A percentile compares a stretch with the other conserved stretches of the same genome.
phyloP scores from a whole-genome alignment of 2,797 vertebrate genomes.

The Semaprochilodus insignis region DNA sequence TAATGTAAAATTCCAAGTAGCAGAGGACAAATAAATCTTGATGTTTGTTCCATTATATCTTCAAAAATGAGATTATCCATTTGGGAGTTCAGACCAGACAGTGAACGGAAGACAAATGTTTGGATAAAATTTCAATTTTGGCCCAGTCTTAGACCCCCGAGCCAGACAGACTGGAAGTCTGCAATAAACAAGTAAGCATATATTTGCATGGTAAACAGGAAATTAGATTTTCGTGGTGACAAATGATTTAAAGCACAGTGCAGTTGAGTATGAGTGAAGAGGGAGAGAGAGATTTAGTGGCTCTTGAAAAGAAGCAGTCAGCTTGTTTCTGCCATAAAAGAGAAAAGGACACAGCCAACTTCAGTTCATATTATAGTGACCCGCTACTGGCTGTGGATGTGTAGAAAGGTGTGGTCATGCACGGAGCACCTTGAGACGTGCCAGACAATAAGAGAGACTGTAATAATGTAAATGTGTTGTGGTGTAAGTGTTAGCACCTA shows the following conservation, averaged over 20 bases:
- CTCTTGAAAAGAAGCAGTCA: background rate
- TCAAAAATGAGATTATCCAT: slow-evolving; percentile 35
- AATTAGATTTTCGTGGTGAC: slow-evolving; percentile 70
- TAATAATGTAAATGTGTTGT: no score
- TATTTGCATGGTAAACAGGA: slow-evolving; percentile 71
- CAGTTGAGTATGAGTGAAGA: slow-evolving; percentile 38
- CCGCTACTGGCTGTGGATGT: no score
- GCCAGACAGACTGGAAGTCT: slow-evolving; percentile 33
- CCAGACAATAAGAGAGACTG: no score
- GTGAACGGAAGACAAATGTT: slow-evolving; percentile 53
- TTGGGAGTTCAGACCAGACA: slow-evolving; percentile 44
- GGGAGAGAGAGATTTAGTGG: slow-evolving; percentile 7
- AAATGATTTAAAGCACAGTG: slow-evolving; percentile 61
- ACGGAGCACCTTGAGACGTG: no score
- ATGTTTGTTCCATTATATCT: slow-evolving; percentile 41
- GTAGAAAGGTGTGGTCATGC: no score
- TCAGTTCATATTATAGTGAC: no score
- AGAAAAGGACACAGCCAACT: background rate
- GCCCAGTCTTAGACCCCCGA: slow-evolving; percentile 29
- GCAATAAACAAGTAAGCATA: slow-evolving; percentile 49
- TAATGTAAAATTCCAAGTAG: background rate
- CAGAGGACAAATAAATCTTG: slow-evolving; percentile 14
- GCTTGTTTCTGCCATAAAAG: background rate
- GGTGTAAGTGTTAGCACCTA: no score
- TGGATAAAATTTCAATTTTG: slow-evolving; percentile 47